Percentiles rank a stretch among this genome's conserved stretches.
Evolutionary conservation across 2,888 invertebrate species (phyloP).

Genomic region (Himalopsyche kuldschensis): DNA sequence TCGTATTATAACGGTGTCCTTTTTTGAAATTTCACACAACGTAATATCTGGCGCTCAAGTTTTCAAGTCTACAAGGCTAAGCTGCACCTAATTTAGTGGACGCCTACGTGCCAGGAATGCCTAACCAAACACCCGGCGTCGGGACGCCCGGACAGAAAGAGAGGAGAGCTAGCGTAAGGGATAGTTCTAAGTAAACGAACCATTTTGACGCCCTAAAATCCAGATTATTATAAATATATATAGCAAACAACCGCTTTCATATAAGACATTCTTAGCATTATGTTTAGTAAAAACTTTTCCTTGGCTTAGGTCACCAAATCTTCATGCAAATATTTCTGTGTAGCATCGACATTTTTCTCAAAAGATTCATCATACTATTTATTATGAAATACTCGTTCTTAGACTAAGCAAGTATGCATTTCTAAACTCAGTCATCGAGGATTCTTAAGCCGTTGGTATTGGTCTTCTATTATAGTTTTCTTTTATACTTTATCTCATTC

Average conservation of each 20-base stretch:
- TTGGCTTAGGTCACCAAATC: too few species aligned
- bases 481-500: too few species aligned
- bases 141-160: background rate
- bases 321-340: too few species aligned
- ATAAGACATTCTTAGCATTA: too few species aligned
- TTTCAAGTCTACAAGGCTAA: conserved; percentile 26
- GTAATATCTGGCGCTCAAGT: conserved; percentile 13
- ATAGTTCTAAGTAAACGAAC: conserved; percentile 25
- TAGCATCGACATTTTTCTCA: too few species aligned
- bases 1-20: background rate
- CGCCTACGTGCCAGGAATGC: conserved; percentile 33
- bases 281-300: too few species aligned
- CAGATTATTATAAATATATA: background rate
- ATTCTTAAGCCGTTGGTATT: too few species aligned
- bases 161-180: conserved; percentile 1
- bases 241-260: background rate
- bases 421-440: too few species aligned
- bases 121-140: background rate
- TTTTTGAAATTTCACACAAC: conserved; percentile 8
- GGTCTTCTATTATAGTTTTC: too few species aligned
- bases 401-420: too few species aligned
- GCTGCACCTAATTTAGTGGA: conserved; percentile 37
- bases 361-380: too few species aligned
- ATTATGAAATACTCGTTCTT: too few species aligned
- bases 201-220: conserved; percentile 5